phyloP scores from a whole-genome alignment of 2,888 invertebrate genomes.

The Schizotus pectinicornis region DNA sequence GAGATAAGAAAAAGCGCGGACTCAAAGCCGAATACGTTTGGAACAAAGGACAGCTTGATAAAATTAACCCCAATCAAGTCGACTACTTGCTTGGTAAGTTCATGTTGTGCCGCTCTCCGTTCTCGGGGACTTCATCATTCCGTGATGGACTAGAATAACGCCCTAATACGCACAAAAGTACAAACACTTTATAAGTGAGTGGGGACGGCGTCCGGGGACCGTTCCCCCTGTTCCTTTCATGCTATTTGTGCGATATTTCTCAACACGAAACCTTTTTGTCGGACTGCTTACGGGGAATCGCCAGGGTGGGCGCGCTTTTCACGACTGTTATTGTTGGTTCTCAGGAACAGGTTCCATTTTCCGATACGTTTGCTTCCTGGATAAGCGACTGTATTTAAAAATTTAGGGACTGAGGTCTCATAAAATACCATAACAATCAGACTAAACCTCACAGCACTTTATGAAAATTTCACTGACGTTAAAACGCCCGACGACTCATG shows the following conservation, averaged over 20 bases:
- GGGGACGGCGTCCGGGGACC: neutral
- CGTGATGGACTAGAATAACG: slow-evolving; percentile 10
- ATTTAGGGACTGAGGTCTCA: too few species aligned
- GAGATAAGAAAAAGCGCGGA: slow-evolving; percentile 73
- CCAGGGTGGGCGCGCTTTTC: neutral
- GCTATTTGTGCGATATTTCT: neutral
- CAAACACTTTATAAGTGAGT: too few species aligned
- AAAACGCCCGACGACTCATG: too few species aligned
- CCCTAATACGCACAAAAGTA: neutral
- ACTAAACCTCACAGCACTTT: too few species aligned
- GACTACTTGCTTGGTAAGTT: slow-evolving; percentile 76
- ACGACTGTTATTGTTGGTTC: too few species aligned
- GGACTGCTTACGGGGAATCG: neutral
- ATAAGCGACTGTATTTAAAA: too few species aligned
- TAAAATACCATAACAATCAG: too few species aligned
- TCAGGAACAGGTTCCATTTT: too few species aligned
- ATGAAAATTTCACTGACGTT: too few species aligned
- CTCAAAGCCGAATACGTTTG: slow-evolving; percentile 76
- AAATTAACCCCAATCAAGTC: slow-evolving; percentile 70
- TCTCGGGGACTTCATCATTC: slow-evolving; percentile 8
- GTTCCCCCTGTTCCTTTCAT: neutral
- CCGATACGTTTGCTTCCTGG: too few species aligned
- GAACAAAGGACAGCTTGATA: slow-evolving; percentile 74
- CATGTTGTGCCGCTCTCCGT: slow-evolving; percentile 7
- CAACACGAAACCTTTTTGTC: neutral